Percentiles rank a stretch among this genome's conserved stretches.
Conservation (phyloP, 2,113 vertebrate species). For the Hippocampus zosterae region DNA sequence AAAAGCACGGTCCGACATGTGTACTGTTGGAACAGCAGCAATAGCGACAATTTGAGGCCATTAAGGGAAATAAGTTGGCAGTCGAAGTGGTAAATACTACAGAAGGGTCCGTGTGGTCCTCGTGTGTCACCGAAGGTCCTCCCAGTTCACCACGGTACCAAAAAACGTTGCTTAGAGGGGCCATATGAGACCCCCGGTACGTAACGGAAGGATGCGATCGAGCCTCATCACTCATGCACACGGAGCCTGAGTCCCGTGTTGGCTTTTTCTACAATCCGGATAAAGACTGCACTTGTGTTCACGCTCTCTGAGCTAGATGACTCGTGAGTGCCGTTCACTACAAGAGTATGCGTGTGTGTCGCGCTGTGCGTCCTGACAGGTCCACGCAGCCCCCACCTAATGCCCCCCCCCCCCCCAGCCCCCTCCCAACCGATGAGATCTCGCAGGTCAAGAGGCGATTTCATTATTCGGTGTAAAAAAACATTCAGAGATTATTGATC, state of each 20-base stretch:
- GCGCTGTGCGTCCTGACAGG: background rate
- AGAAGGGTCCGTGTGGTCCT: conserved; percentile 10
- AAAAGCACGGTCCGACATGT: conserved; percentile 7
- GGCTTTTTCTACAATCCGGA: background rate
- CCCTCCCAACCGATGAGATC: background rate
- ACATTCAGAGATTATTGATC: background rate
- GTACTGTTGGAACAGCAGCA: conserved; percentile 2
- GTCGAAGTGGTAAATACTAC: background rate
- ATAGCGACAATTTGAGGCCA: background rate
- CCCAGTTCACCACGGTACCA: conserved; percentile 30
- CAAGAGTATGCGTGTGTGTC: background rate
- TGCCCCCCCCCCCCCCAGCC: no score
- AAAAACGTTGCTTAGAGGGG: conserved; percentile 1
- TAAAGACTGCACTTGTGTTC: conserved; percentile 7
- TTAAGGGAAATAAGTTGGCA: background rate
- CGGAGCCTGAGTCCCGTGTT: background rate
- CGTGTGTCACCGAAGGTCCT: conserved; percentile 4
- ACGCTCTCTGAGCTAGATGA: background rate
- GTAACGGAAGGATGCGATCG: conserved; percentile 46
- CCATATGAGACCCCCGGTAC: conserved; percentile 42
- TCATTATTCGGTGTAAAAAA: background rate
- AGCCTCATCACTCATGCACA: background rate
- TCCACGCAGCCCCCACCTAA: background rate
- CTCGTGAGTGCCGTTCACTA: background rate
- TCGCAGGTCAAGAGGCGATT: background rate